phyloP scores from a whole-genome alignment of 2,113 vertebrate species.

The Psilopogon haemacephalus region DNA sequence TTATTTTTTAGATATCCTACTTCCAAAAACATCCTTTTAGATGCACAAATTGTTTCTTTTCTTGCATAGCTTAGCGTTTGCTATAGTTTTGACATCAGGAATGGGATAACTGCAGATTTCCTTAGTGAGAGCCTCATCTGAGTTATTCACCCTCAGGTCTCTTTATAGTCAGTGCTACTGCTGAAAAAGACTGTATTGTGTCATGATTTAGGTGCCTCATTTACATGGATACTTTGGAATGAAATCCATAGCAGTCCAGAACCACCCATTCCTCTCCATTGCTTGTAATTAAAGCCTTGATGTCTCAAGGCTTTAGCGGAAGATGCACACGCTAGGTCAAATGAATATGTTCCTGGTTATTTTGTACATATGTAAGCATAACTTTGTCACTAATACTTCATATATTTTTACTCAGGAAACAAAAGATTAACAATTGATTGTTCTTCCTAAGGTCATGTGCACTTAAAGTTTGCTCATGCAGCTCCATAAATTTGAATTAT shows the following conservation, averaged over 20 bases:
- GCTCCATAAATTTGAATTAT: background rate
- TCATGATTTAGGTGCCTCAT: background rate
- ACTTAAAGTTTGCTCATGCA: background rate
- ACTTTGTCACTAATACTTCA: background rate
- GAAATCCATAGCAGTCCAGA: background rate
- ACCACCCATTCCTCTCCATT: background rate
- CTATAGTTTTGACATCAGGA: background rate
- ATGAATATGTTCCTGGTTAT: background rate
- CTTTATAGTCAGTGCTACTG: background rate
- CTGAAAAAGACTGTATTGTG: background rate
- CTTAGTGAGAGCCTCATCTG: background rate
- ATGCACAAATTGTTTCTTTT: background rate
- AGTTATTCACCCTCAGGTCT: background rate
- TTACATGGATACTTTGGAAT: background rate
- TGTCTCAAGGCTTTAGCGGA: background rate
- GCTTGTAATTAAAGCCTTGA: background rate
- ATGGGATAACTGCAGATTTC: background rate
- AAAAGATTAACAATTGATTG: background rate
- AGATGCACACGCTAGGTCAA: background rate
- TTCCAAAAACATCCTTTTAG: background rate
- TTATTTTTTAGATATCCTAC: background rate
- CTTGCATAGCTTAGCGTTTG: background rate
- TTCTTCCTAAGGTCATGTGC: background rate
- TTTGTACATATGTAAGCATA: background rate
- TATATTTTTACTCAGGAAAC: background rate